Evolutionary conservation across 2,797 vertebrate species (phyloP).

Genomic region (Coreius guichenoti): DNA sequence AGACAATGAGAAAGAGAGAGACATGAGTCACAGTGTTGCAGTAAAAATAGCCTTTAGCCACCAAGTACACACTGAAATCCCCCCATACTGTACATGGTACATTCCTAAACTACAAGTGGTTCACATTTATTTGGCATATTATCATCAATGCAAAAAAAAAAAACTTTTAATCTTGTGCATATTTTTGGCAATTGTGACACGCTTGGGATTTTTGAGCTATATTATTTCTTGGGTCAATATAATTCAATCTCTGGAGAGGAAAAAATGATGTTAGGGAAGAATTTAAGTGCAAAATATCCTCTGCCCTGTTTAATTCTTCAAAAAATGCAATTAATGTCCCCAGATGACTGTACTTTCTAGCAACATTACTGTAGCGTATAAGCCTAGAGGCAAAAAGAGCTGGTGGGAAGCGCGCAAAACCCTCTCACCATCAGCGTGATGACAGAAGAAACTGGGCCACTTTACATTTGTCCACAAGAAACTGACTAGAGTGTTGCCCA

Average conservation of each 20-base stretch:
- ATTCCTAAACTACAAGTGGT: constrained; percentile 18
- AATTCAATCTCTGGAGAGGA: constrained; percentile 37
- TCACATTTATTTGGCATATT: constrained; percentile 37
- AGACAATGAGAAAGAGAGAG: constrained; percentile 31
- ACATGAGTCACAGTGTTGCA: constrained; percentile 25
- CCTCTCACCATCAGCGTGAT: constrained; percentile 27
- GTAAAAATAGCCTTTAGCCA: constrained; percentile 9
- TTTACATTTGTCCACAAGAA: constrained; percentile 52
- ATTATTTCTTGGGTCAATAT: constrained; percentile 44
- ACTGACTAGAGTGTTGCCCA: constrained; percentile 60
- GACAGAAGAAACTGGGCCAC: constrained; percentile 45
- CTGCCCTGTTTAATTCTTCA: constrained; percentile 38
- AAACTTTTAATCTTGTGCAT: neutral
- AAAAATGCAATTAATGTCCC: constrained; percentile 50
- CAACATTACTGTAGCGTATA: constrained; percentile 36
- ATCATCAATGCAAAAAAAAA: constrained; percentile 10
- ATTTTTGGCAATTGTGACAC: constrained; percentile 43
- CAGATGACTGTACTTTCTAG: constrained; percentile 34
- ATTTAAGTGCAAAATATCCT: constrained; percentile 45
- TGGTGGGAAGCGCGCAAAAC: constrained; percentile 11
- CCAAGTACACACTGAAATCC: neutral
- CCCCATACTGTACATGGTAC: neutral
- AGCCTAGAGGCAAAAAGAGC: constrained; percentile 35
- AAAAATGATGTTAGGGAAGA: constrained; percentile 29
- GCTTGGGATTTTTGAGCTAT: constrained; percentile 18